Percentiles rank a stretch among this genome's conserved stretches.
Evolutionary conservation across 2,113 vertebrate species (phyloP).

Genomic region (Daphoenositta chrysoptera): DNA sequence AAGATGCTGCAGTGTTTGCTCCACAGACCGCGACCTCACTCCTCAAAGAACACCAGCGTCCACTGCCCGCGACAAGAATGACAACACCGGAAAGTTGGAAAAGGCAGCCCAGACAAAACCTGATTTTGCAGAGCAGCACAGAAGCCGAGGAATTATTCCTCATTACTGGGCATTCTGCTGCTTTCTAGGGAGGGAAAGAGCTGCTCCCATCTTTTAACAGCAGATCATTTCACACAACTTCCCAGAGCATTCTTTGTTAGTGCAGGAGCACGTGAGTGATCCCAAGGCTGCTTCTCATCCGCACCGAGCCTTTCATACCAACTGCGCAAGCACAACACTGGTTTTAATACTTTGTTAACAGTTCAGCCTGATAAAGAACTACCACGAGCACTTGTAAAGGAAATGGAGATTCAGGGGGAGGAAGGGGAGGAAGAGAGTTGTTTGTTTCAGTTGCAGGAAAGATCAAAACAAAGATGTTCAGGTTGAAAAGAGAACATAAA

Average conservation of each 20-base stretch:
- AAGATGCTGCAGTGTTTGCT: background rate
- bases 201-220: background rate
- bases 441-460: conserved; percentile 54
- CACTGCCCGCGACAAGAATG: background rate
- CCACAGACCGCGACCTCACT: background rate
- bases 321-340: background rate
- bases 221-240: background rate
- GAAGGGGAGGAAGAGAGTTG: conserved; percentile 48
- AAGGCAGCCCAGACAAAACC: background rate
- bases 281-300: background rate
- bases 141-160: background rate
- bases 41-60: background rate
- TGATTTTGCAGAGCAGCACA: background rate
- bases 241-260: background rate
- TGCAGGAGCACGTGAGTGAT: background rate
- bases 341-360: background rate
- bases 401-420: conserved; percentile 42
- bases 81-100: background rate
- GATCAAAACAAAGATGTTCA: conserved; percentile 42
- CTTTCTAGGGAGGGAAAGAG: conserved; percentile 16
- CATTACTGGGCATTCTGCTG: background rate
- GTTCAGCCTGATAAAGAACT: background rate
- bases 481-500: conserved; percentile 53
- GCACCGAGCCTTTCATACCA: background rate
- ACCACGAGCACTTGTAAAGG: conserved; percentile 7